These are phyloP conservation scores for Globicephala melas DNA, from an alignment of 2,113 vertebrate species.

Conservation along the genomic window DNA sequence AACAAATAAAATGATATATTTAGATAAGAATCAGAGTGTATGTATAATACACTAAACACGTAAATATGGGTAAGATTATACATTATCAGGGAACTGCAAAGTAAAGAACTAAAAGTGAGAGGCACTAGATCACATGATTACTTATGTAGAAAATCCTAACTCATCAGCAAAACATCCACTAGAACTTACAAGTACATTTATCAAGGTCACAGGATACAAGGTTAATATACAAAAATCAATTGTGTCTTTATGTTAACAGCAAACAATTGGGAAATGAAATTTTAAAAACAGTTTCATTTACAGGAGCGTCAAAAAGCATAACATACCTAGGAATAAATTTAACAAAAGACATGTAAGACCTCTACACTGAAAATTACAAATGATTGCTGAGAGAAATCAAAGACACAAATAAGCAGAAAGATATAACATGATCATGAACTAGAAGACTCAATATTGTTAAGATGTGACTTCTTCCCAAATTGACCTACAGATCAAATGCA, in stretches of 20 bases:
- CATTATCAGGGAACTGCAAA: neutral
- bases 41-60: neutral
- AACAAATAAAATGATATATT: neutral
- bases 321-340: neutral
- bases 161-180: neutral
- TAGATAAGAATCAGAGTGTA: neutral
- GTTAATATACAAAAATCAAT: neutral
- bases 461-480: neutral
- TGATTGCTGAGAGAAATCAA: neutral
- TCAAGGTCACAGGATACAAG: neutral
- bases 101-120: neutral
- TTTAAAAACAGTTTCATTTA: neutral
- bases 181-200: neutral
- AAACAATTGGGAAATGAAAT: neutral
- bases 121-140: neutral
- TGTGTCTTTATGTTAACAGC: neutral
- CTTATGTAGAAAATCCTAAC: neutral
- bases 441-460: neutral
- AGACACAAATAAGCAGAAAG: neutral
- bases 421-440: neutral
- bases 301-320: neutral
- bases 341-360: neutral
- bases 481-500: neutral
- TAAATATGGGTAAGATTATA: neutral
- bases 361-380: neutral